Evolutionary conservation across 37 sponge, comb jelly and placozoan species (phyloP), one percentile per base, ranked within the genome.

Genomic region (Haliclona indistincta): DNA sequence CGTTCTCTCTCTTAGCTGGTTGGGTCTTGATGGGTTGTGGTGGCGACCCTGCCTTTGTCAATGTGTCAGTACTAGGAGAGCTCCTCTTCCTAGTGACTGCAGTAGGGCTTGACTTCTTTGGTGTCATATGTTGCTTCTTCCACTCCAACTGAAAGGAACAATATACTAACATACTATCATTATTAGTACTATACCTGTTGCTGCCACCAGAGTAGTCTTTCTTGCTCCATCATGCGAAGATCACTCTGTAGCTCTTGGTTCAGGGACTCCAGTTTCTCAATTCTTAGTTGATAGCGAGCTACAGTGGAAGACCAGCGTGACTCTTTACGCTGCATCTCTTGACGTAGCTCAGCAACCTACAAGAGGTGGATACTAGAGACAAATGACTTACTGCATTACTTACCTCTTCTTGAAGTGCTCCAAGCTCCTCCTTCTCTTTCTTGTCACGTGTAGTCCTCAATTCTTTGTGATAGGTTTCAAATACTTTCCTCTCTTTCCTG

Each of bases 181-280:
- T 13, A 47, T 47, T 39, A 7, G 25, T 71, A 33, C 22, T 29
- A 23, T 36, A 81, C 86, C 72, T 85, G 84, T 26, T 63, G 41
- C 73, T 90, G 85, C 90, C 94, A 93, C 70, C 67, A 30, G 6
- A 39, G 47, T 7, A 93, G 90, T 72, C 94, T 64, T 47, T 89
- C 67, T 65, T 86, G 77, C 37, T 93, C 94, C 87, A 93, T 77
- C 56, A 89, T 42, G n/a, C 54, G 55, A 15, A 93, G 75, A 51
- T 93, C 94, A 38, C 60, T 63, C 41, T 86, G 88, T 34, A 93
- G 75, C 68, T 93, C 94, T n/a, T 58, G 35, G 68, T 93, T 93
- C 76, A 86, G 80, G 4, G 43, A 42, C 75, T 93, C 94, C 64
- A 89, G 67, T 0, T 56, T 22, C 68, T 74, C 75, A 19, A 89